These are phyloP conservation scores for Melanerpes aurifrons DNA, from an alignment of 2,113 vertebrate species.

Conservation along the genomic window DNA sequence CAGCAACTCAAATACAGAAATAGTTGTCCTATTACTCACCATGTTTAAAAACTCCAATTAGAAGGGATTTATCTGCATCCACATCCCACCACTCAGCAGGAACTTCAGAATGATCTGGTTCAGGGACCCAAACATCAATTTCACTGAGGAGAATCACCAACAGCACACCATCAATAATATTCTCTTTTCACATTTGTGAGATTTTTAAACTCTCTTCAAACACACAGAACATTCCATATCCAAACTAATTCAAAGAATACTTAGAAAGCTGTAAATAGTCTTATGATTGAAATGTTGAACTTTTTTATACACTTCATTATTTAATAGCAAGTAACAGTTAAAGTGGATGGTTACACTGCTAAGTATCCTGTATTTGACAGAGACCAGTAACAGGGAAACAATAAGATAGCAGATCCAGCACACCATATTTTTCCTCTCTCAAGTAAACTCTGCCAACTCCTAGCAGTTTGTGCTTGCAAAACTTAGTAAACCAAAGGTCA, in stretches of 20 bases:
- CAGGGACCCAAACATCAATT: conserved; percentile 95
- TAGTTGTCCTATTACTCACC: conserved; percentile 78
- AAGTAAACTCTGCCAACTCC: background rate
- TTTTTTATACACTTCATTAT: background rate
- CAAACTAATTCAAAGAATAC: background rate
- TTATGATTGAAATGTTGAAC: background rate
- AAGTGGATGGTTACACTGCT: background rate
- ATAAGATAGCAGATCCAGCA: background rate
- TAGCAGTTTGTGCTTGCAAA: background rate
- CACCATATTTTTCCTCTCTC: background rate
- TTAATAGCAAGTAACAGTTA: background rate
- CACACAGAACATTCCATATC: background rate
- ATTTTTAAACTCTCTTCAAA: background rate
- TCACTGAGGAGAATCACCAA: conserved; percentile 80
- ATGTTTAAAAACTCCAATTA: conserved; percentile 96
- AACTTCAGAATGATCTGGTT: conserved; percentile 93
- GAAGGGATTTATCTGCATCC: conserved; percentile 92
- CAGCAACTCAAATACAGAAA: too few relatives aligned
- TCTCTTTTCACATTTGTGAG: background rate
- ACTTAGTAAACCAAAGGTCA: background rate
- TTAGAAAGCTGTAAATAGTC: background rate
- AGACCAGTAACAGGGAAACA: background rate
- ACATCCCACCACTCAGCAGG: conserved; percentile 96
- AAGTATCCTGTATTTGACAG: background rate
- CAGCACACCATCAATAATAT: background rate